A percentile compares a stretch with the other conserved stretches of the same genome.
Conservation (phyloP, 2,797 vertebrate species). For the Lepus oiostolus region DNA sequence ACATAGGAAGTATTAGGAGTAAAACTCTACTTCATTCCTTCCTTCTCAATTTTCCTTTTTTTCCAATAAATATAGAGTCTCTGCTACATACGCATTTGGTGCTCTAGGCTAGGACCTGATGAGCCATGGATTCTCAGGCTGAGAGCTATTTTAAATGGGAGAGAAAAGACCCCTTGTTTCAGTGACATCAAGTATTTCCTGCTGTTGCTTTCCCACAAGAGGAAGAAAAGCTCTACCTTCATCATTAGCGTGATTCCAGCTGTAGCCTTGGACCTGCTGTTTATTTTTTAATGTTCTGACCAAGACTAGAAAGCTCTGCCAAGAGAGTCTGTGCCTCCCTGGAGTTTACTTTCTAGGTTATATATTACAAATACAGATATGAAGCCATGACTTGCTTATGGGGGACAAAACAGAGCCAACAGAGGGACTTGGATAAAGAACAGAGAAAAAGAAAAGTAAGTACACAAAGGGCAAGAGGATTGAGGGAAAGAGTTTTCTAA, state of each 20-base stretch:
- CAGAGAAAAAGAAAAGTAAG: background rate
- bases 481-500: background rate
- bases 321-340: background rate
- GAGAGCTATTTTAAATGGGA: background rate
- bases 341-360: conserved; percentile 9
- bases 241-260: conserved; percentile 21
- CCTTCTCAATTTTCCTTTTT: conserved; percentile 9
- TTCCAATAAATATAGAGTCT: conserved; percentile 14
- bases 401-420: background rate
- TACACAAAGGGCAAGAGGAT: background rate
- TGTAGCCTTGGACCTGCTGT: background rate
- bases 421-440: background rate
- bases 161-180: background rate
- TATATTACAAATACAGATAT: background rate
- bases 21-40: background rate
- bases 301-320: conserved; percentile 35
- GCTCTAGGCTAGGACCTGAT: background rate
- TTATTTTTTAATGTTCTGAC: conserved; percentile 30
- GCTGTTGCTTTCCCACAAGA: background rate
- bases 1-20: background rate
- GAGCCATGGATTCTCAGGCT: background rate
- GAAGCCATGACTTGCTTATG: background rate
- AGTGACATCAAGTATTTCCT: background rate
- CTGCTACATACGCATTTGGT: background rate
- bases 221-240: background rate